Conservation (phyloP, 2,797 vertebrate genomes). For the Lateolabrax maculatus region DNA sequence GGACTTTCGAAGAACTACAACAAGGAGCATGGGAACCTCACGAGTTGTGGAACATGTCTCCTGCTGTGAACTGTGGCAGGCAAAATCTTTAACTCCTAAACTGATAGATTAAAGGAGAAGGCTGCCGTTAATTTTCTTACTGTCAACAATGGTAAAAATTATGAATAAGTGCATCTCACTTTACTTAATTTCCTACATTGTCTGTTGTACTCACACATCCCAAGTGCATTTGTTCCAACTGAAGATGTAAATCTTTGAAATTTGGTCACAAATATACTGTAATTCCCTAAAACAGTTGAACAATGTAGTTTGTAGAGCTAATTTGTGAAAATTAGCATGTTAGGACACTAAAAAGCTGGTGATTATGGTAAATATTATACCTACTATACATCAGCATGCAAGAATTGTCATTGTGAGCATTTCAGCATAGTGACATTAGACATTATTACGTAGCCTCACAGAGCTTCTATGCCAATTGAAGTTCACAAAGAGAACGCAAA, state of each 20-base stretch:
- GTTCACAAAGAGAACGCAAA: no score
- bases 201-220: background rate
- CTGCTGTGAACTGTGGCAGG: background rate
- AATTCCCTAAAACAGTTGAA: background rate
- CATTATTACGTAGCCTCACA: background rate
- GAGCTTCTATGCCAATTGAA: background rate
- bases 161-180: background rate
- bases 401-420: background rate
- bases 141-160: background rate
- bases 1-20: constrained; percentile 33
- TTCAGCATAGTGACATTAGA: background rate
- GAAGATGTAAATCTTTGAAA: background rate
- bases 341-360: no score
- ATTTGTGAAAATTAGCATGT: background rate
- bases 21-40: constrained; percentile 19
- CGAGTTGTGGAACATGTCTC: background rate
- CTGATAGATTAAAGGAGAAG: background rate
- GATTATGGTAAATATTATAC: background rate
- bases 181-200: background rate
- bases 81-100: background rate
- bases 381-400: background rate
- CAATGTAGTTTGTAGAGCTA: background rate
- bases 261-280: background rate
- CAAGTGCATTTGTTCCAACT: background rate
- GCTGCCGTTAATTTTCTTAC: background rate